Percentiles rank a stretch among this genome's conserved stretches.
These are phyloP conservation scores for Heterochromis multidens DNA, from an alignment of 2,113 vertebrate species.

Conservation along the genomic window DNA sequence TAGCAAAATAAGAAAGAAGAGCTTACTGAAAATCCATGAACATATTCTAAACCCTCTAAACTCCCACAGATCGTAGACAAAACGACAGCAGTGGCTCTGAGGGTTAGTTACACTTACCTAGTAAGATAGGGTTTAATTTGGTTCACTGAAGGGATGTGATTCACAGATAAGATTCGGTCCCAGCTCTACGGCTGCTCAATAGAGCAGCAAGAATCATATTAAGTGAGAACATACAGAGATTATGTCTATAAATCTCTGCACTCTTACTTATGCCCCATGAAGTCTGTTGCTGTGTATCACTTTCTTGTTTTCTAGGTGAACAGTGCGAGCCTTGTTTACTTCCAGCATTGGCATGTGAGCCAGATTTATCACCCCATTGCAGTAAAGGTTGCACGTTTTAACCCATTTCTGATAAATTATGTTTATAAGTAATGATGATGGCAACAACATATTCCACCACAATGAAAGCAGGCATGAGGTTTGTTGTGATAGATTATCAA, in stretches of 20 bases:
- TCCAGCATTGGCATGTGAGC: not conserved
- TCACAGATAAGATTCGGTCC: not conserved
- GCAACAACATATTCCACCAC: not conserved
- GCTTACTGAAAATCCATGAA: not conserved
- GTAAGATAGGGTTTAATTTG: not conserved
- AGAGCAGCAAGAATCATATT: not conserved
- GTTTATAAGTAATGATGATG: not conserved
- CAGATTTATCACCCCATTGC: not conserved
- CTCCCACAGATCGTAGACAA: not conserved
- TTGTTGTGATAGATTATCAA: not conserved
- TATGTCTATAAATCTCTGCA: conserved; percentile 39
- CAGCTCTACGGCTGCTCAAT: not conserved
- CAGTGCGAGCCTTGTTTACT: conserved; percentile 23
- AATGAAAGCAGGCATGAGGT: too few relatives aligned
- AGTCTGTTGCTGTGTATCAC: conserved; percentile 5
- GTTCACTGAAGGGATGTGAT: not conserved
- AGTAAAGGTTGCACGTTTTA: not conserved
- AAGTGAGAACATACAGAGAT: conserved; percentile 44
- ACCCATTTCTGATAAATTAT: not conserved
- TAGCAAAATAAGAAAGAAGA: not conserved
- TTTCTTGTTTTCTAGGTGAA: conserved; percentile 19
- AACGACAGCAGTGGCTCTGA: not conserved
- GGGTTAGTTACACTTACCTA: not conserved
- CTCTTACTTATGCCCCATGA: conserved; percentile 5
- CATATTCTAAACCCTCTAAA: not conserved